A percentile compares a stretch with the other conserved stretches of the same genome.
These are phyloP conservation scores for Lasiurus borealis DNA, from an alignment of 2,113 vertebrate species.

Conservation along the genomic window DNA sequence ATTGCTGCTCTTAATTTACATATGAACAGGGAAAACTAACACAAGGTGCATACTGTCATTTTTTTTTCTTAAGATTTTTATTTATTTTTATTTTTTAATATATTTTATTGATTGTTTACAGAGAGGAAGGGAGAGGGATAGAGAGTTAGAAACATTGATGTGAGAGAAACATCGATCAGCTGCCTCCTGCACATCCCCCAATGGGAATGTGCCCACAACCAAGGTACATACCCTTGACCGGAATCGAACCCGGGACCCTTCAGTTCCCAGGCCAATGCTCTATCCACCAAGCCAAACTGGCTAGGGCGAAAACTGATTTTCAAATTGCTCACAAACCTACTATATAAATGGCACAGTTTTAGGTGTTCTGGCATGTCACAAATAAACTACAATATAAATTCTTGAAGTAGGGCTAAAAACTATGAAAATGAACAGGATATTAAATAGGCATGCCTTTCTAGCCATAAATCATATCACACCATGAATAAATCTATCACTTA, in stretches of 20 bases:
- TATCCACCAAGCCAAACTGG: too few relatives aligned
- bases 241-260: too few relatives aligned
- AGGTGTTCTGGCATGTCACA: background rate
- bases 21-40: background rate
- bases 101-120: too few relatives aligned
- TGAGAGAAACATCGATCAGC: too few relatives aligned
- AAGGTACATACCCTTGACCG: too few relatives aligned
- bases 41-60: background rate
- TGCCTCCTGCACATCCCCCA: too few relatives aligned
- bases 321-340: background rate
- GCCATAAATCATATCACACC: background rate
- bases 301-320: conserved; percentile 14
- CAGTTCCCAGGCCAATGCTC: too few relatives aligned
- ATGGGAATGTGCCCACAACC: too few relatives aligned
- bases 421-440: background rate
- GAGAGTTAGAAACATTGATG: too few relatives aligned
- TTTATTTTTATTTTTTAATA: too few relatives aligned
- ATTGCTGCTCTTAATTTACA: background rate
- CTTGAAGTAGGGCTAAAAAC: background rate
- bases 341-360: background rate
- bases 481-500: background rate
- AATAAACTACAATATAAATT: conserved; percentile 26
- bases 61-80: conserved; percentile 12
- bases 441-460: background rate
- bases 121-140: too few relatives aligned